Evolutionary conservation across 2,113 vertebrate species (phyloP), one percentile per base, ranked within the genome.

Genomic region (Sorex fumeus): DNA sequence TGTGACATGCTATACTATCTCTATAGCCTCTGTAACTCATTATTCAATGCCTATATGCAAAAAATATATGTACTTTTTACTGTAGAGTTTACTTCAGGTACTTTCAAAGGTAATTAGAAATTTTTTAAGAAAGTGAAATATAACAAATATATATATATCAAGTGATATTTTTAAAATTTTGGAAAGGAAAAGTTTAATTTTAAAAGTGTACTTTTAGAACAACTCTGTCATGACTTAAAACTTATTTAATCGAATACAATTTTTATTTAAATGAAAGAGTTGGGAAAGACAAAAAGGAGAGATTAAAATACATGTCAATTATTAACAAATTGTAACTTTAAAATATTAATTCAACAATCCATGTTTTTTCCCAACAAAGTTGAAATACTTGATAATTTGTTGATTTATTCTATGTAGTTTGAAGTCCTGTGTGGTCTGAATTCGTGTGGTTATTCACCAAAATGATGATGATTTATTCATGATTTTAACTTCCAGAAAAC

Each of bases 351-450:
- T 91, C 78, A 93, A 62, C 82, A 88, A 75, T 89, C 62, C 72
- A 18, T 45, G 74, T 92, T 92, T 95, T 95, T 40, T 91, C 45
- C 47, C 9, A 78, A 90, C 72, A 53, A 91, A 95, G 78, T 78
- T 77, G n/a, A 95, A 96, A 84, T 94, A 28, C 34, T 88, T 86
- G 40, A 85, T 76, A 77, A 90, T 87, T 90, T 71, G 81, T 94
- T 93, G 90, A 93, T 85, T 93, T 90, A 74, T 45, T 57, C 40
- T 66, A 88, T 85, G 53, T 53, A 50, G 90, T 90, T 36, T 90
- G 82, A 93, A 96, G 71, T 93, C 95, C 94, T 95, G 94, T 96
- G 96, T 97, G 96, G 96, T 96, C 96, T 96, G 92, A 95, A 93
- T 95, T 95, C 96, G 96, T 94, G 95, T 93, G 93, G 95, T 27